Conservation (phyloP, 2,797 vertebrate species). For the Rhinichthys osculus region DNA sequence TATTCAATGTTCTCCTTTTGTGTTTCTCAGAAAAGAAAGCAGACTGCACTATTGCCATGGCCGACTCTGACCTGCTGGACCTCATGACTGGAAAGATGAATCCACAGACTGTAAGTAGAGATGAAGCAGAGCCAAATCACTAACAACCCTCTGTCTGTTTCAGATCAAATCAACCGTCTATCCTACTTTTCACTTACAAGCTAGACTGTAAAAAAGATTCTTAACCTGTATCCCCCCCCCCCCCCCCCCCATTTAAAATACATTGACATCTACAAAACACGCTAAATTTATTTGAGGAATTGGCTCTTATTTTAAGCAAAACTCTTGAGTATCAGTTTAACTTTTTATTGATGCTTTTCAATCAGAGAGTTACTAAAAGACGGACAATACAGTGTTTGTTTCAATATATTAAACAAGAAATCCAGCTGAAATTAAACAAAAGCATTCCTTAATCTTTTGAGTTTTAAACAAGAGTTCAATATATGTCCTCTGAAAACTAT, state of each 20-base stretch:
- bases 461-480: neutral
- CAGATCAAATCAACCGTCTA: too few species aligned
- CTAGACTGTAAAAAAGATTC: neutral
- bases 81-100: conserved; percentile 96
- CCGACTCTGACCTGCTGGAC: conserved; percentile 85
- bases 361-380: too few species aligned
- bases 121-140: neutral
- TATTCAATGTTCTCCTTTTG: conserved; percentile 17
- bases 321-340: too few species aligned
- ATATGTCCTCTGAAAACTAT: neutral
- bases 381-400: too few species aligned
- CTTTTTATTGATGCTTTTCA: too few species aligned
- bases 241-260: neutral
- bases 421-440: too few species aligned
- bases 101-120: conserved; percentile 85
- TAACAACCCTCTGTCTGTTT: too few species aligned
- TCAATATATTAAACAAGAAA: too few species aligned
- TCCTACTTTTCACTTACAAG: neutral
- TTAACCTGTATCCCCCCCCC: too few species aligned
- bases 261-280: neutral
- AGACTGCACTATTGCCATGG: conserved; percentile 90
- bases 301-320: neutral
- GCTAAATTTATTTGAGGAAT: neutral
- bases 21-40: conserved; percentile 86
- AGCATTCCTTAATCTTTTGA: neutral